phyloP scores from a whole-genome alignment of 2,888 invertebrate species.

The Diachrysia chrysitis region DNA sequence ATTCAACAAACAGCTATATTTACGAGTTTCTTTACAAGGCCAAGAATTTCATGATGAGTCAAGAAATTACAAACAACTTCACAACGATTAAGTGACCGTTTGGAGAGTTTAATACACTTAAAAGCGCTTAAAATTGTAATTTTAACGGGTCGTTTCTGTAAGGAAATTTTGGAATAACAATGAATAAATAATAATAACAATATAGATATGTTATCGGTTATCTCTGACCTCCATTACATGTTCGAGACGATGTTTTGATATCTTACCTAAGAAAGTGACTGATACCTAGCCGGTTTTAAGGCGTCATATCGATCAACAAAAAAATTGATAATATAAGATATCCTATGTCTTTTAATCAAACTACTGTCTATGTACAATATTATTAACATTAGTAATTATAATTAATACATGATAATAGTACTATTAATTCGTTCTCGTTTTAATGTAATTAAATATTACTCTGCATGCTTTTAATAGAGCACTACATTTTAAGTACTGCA shows the following conservation, averaged over 20 bases:
- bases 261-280: conserved; percentile 5
- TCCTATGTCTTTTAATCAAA: no score
- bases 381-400: no score
- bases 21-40: conserved; percentile 41
- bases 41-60: conserved; percentile 36
- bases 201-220: conserved; percentile 48
- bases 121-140: conserved; percentile 20
- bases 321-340: not conserved
- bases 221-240: conserved; percentile 52
- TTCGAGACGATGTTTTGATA: conserved; percentile 31
- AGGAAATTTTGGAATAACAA: conserved; percentile 30
- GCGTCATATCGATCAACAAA: not conserved
- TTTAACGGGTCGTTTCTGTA: conserved; percentile 11
- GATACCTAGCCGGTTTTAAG: not conserved
- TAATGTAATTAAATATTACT: not conserved
- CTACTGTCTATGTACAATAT: not conserved
- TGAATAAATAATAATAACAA: conserved; percentile 31
- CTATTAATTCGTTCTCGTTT: no score
- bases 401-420: not conserved
- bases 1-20: conserved; percentile 46
- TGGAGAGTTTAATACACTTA: conserved; percentile 22
- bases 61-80: conserved; percentile 34
- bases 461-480: not conserved
- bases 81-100: conserved; percentile 5
- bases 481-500: not conserved